These are phyloP conservation scores for Argyresthia albistria DNA, from an alignment of 2,888 invertebrate species.

Conservation along the genomic window DNA sequence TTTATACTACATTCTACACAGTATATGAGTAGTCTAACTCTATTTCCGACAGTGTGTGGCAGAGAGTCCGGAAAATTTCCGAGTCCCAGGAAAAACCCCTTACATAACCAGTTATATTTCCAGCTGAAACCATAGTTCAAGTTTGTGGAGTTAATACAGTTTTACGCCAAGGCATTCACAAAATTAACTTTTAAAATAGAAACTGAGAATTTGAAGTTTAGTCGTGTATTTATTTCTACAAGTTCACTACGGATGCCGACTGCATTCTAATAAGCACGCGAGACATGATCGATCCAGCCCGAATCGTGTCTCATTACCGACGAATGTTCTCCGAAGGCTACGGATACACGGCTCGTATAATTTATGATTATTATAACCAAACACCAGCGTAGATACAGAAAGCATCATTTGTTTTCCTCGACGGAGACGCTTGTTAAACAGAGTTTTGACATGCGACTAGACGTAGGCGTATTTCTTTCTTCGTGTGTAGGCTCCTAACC, in stretches of 20 bases:
- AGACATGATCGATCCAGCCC: conserved; percentile 30
- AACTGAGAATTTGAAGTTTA: too few species aligned
- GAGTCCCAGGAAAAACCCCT: too few species aligned
- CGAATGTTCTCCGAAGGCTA: conserved; percentile 19
- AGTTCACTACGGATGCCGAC: conserved; percentile 5
- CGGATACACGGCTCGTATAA: conserved; percentile 25
- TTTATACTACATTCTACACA: too few species aligned
- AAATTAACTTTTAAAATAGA: too few species aligned
- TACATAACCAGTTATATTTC: too few species aligned
- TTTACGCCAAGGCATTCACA: too few species aligned
- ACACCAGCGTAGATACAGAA: conserved; percentile 32
- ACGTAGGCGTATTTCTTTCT: conserved; percentile 40
- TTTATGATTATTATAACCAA: conserved; percentile 43
- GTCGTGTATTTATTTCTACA: too few species aligned
- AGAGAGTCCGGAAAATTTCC: too few species aligned
- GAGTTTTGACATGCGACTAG: conserved; percentile 36
- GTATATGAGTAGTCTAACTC: too few species aligned
- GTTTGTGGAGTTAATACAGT: too few species aligned
- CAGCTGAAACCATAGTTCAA: too few species aligned
- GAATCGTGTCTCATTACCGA: conserved; percentile 33
- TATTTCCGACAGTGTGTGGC: too few species aligned
- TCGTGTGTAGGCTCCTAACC: conserved; percentile 31
- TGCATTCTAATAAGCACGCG: conserved; percentile 27
- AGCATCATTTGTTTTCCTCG: conserved; percentile 45
- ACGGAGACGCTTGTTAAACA: conserved; percentile 45